These are phyloP conservation scores for Ectobius pallidus DNA, from an alignment of 2,888 invertebrate species.

Conservation along the genomic window DNA sequence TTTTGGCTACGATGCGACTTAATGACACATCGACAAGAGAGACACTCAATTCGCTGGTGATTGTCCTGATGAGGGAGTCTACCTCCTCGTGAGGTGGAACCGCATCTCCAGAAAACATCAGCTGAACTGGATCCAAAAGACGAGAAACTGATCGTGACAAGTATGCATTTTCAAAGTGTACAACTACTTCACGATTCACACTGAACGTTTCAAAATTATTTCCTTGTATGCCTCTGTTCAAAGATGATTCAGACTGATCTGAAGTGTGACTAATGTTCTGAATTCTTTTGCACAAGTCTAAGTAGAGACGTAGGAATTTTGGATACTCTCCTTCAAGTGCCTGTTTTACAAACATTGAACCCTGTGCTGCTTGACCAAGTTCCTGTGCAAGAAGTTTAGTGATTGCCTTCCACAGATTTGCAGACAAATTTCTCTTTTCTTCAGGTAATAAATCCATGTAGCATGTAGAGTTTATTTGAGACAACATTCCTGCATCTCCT, in stretches of 20 bases:
- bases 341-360: slow-evolving; percentile 70
- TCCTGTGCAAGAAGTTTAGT: slow-evolving; percentile 56
- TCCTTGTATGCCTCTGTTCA: not conserved
- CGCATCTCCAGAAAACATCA: slow-evolving; percentile 74
- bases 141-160: slow-evolving; percentile 82
- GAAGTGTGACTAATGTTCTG: slow-evolving; percentile 52
- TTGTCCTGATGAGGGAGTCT: slow-evolving; percentile 70
- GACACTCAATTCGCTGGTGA: slow-evolving; percentile 80
- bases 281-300: slow-evolving; percentile 74
- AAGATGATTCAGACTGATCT: not conserved
- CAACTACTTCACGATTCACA: slow-evolving; percentile 49
- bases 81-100: slow-evolving; percentile 78
- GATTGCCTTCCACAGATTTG: slow-evolving; percentile 65
- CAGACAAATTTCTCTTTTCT: slow-evolving; percentile 3
- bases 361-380: slow-evolving; percentile 57
- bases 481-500: slow-evolving; percentile 16
- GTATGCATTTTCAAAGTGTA: slow-evolving; percentile 81
- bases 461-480: not conserved
- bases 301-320: slow-evolving; percentile 79
- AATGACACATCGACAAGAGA: slow-evolving; percentile 83
- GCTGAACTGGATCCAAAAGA: slow-evolving; percentile 82
- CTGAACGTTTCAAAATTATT: slow-evolving; percentile 44
- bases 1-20: slow-evolving; percentile 77
- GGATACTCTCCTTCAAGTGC: slow-evolving; percentile 89
- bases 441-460: slow-evolving; percentile 24